A percentile compares a stretch with the other conserved stretches of the same genome.
These are phyloP conservation scores for Simalia tracyae DNA, from an alignment of 2,797 vertebrate genomes.

Conservation along the genomic window DNA sequence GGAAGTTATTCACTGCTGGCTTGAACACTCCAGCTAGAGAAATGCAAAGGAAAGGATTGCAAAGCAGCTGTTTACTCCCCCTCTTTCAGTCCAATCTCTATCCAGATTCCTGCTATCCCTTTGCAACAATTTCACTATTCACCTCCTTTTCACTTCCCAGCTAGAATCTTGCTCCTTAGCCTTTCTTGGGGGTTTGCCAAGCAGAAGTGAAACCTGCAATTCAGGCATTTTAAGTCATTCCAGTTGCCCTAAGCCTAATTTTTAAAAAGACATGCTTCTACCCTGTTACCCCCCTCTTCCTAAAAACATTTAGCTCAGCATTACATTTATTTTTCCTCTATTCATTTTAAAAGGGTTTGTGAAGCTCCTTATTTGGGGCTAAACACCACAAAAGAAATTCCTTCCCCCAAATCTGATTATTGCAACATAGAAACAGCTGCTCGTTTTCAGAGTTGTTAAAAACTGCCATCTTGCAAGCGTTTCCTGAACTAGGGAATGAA, in stretches of 20 bases:
- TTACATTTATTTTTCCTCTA: not conserved
- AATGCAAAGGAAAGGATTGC: not conserved
- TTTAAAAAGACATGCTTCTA: not conserved
- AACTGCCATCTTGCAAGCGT: not conserved
- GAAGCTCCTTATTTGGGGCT: not conserved
- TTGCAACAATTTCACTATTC: not conserved
- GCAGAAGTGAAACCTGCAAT: not conserved
- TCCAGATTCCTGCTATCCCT: not conserved
- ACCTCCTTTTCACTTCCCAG: not conserved
- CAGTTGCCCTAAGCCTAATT: not conserved
- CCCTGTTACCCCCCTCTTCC: not conserved
- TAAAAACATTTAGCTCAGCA: not conserved
- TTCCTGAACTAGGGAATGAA: not conserved
- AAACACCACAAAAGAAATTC: not conserved
- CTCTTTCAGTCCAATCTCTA: not conserved
- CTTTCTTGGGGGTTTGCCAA: not conserved
- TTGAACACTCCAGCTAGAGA: not conserved
- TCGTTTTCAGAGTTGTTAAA: not conserved
- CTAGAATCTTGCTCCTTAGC: not conserved
- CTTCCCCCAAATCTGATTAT: not conserved
- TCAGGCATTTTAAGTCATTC: not conserved
- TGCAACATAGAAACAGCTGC: not conserved
- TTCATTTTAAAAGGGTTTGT: not conserved
- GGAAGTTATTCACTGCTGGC: not conserved
- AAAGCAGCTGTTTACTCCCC: not conserved